Evolutionary conservation across 2,113 vertebrate species (phyloP).

Genomic region (Motacilla tschutschensis): DNA sequence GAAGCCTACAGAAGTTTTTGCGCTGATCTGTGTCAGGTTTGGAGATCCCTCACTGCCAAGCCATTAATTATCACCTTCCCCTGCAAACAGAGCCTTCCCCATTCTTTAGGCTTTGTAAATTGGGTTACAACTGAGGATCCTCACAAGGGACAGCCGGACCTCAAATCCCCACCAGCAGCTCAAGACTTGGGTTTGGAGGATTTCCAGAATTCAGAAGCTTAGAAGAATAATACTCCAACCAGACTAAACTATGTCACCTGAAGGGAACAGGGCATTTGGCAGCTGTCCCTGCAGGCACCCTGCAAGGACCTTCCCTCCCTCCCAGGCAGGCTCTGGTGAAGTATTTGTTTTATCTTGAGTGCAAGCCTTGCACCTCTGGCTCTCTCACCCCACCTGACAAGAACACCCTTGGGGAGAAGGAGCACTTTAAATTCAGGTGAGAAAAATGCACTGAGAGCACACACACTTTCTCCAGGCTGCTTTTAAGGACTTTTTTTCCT

Average conservation of each 20-base stretch:
- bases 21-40: accelerated
- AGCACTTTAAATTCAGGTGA: background rate
- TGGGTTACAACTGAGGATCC: background rate
- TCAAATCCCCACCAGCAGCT: background rate
- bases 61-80: background rate
- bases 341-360: background rate
- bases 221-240: background rate
- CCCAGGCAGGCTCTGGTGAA: background rate
- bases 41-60: too few species aligned
- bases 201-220: background rate
- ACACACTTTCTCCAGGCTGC: background rate
- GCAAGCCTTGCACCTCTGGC: background rate
- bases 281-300: background rate
- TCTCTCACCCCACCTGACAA: background rate
- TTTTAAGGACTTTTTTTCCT: background rate
- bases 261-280: background rate
- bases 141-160: background rate
- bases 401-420: background rate
- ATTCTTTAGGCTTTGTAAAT: background rate
- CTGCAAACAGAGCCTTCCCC: background rate
- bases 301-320: background rate
- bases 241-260: background rate
- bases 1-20: background rate
- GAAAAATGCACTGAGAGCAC: background rate
- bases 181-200: background rate